Base-by-base conservation (phyloP, 37 sponge, comb jelly and placozoan species). In the Dysidea cf. avara region DNA sequence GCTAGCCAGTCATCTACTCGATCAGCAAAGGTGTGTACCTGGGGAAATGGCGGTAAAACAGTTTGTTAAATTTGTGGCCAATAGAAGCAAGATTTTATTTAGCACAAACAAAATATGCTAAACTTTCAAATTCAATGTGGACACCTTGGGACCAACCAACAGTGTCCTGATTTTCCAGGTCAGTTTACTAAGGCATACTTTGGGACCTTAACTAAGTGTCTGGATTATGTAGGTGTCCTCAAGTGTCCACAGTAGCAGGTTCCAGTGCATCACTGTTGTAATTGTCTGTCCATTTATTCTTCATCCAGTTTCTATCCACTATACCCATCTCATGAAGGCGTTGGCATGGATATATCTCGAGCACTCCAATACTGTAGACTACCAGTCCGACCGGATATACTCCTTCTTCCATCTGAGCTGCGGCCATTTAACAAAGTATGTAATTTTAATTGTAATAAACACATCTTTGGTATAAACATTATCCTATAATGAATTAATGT, bases 401-500 rank as follows among this genome's bases (percentile, higher is more conserved):
- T 90, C 25, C 14, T 90, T 14, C 64, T 90, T 0, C 86, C 91
- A 3, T 90, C 91, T n/a, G 82, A 85, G 22, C 75, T 90, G 53
- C 84, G 81, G 50, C 86, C 82, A 0, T 90, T 90, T 69, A 62
- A 47, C 13, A 90, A 90, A 82, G 91, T 88, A 52, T 24, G 30
- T 33, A 2, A 22, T 32, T n/a, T n/a, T n/a, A n/a, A n/a, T 48
- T 62, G 4, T 25, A 25, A 5, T 54, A 3, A 5, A 25, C 24
- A 25, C 21, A 28, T 57, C 9, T 28, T 25, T 57, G n/a, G 7
- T 9, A 28, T 20, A 20, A 25, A 20, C 59, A 12, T 11, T 21
- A 17, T 20, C 17, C 21, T 21, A 9, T 11, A 21, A 57, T 57
- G 24, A 21, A 20, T 11, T 21, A 28, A 21, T 21, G 59, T 57